Base-by-base conservation (phyloP, 2,888 invertebrate species). In the Monochamus alternatus region DNA sequence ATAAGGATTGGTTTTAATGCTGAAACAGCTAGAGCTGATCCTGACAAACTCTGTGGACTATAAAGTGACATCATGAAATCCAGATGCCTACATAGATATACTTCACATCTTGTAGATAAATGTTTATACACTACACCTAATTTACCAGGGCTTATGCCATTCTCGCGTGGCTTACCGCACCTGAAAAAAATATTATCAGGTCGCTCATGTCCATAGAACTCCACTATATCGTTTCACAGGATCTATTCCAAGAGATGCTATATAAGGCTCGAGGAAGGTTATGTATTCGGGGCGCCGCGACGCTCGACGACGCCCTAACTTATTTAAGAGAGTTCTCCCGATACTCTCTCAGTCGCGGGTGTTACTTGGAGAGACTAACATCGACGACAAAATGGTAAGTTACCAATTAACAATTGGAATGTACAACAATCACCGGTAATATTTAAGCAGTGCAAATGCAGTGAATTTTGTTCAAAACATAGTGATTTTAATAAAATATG, bases 341-440 rank as follows among this genome's bases (percentile, higher is more conserved):
- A 66, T 74, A 71, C 70, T 77, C 80, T 52, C 80, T 80, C 86
- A 88, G 88, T 88, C 86, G 87, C 86, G 87, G 87, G 87, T 86
- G 87, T 86, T 85, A 80, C 82, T 85, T 84, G 84, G 86, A 85
- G 84, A 86, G 82, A 78, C 79, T 79, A 83, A 86, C 85, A 86
- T 85, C 85, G 73, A 78, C 80, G 80, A 86, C 86, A 86, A 78
- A 83, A 88, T 88, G 88, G 88, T 88, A 87, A 88, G 88, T 87
- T 79, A n/a, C 22, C 22, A 22, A 22, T 14, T 44, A 65, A 44
- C 30, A 10, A 44, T 12, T 30, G 51, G 30, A 31, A 55, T 55
- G 31, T 60, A 9, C 60, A 4, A 8, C 31, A 60, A 32, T 30
- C 10, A 10, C 10, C 30, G 38, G 9, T 60, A 10, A 60, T 31